Percentiles rank a stretch among this genome's conserved stretches.
phyloP scores from a whole-genome alignment of 2,797 vertebrate genomes.

The Nasua narica region DNA sequence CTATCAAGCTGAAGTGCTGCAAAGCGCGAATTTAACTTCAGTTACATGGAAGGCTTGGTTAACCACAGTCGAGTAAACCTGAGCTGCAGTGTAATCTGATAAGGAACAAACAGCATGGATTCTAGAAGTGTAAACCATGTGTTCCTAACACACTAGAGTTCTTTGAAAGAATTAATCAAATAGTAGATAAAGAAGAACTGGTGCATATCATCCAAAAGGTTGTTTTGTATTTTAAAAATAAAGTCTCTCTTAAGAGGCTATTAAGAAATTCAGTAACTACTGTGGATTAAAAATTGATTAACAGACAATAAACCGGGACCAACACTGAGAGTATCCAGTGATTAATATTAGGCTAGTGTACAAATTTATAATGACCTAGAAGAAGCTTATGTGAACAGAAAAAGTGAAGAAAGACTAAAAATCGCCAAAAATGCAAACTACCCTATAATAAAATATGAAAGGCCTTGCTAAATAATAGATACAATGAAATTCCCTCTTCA shows the following conservation, averaged over 20 bases:
- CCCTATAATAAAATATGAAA: neutral
- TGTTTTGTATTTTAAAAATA: neutral
- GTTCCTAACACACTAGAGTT: neutral
- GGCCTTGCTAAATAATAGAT: neutral
- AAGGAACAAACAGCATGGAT: slow-evolving; percentile 52
- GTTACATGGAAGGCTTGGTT: slow-evolving; percentile 43
- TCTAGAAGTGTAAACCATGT: slow-evolving; percentile 21
- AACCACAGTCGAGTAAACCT: slow-evolving; percentile 48
- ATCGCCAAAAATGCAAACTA: neutral
- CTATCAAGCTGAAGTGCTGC: neutral
- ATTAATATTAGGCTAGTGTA: neutral
- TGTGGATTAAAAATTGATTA: slow-evolving; percentile 22
- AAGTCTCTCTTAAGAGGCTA: slow-evolving; percentile 22
- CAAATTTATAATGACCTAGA: slow-evolving; percentile 8
- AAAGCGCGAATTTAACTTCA: neutral
- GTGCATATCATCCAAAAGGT: neutral
- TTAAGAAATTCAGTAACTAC: slow-evolving; percentile 1
- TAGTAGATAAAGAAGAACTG: neutral
- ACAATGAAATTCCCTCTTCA: neutral
- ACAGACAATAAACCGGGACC: neutral
- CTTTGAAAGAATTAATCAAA: slow-evolving; percentile 60
- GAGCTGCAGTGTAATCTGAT: slow-evolving; percentile 44
- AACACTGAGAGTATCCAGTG: neutral
- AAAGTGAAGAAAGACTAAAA: neutral
- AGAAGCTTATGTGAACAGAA: neutral